Percentiles rank a stretch among this genome's conserved stretches.
phyloP scores from a whole-genome alignment of 1,140 invertebrate genomes.

The Bombus waltoni region DNA sequence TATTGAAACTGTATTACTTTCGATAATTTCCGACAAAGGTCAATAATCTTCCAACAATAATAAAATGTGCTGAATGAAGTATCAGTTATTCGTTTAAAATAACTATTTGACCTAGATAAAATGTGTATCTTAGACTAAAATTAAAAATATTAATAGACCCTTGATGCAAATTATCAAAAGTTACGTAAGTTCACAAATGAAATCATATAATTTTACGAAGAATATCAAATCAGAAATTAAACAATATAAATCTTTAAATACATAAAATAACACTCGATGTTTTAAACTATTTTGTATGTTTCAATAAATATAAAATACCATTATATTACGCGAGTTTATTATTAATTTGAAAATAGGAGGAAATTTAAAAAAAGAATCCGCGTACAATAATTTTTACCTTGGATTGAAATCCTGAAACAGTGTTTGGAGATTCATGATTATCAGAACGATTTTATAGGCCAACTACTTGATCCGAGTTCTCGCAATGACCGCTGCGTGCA shows the following conservation, averaged over 20 bases:
- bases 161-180: neutral
- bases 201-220: neutral
- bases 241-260: neutral
- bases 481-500: conserved; percentile 11
- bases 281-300: neutral
- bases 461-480: conserved; percentile 46
- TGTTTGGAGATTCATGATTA: conserved; percentile 92
- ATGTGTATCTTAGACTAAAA: neutral
- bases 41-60: conserved; percentile 2
- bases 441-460: conserved; percentile 50
- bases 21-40: neutral
- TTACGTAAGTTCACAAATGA: neutral
- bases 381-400: conserved; percentile 84
- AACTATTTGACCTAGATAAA: neutral
- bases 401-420: conserved; percentile 96
- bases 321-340: neutral
- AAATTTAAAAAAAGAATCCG: neutral
- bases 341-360: neutral
- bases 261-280: neutral
- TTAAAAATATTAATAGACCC: neutral
- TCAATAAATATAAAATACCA: neutral
- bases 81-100: conserved; percentile 18
- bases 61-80: conserved; percentile 12
- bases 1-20: neutral
- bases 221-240: neutral